These are phyloP conservation scores for Harpegnathos saltator DNA, from an alignment of 1,140 invertebrate species.

Conservation along the genomic window DNA sequence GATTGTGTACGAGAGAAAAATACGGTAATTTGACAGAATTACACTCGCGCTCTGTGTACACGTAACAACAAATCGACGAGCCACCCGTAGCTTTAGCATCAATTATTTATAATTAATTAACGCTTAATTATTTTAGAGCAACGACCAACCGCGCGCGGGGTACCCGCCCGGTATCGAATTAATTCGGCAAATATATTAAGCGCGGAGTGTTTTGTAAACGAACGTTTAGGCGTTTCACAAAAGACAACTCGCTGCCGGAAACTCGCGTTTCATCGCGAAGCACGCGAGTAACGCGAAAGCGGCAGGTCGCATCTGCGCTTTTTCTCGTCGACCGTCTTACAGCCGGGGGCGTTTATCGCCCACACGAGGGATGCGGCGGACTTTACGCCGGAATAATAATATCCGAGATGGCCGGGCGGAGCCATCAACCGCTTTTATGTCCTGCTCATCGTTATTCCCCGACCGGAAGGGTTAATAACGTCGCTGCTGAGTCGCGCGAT, in stretches of 20 bases:
- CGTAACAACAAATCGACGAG: neutral
- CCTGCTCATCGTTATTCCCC: constrained; percentile 24
- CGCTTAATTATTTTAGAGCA: neutral
- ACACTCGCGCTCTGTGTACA: neutral
- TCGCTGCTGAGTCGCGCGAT: neutral
- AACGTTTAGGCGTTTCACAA: too few species aligned
- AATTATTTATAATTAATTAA: too few species aligned
- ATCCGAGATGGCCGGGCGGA: constrained; percentile 6
- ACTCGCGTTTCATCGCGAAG: neutral
- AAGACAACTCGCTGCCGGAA: neutral
- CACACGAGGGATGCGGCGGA: neutral
- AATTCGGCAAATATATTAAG: constrained; percentile 21
- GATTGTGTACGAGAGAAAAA: neutral
- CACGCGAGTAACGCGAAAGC: neutral
- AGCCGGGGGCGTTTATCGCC: constrained; percentile 29
- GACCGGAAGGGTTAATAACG: constrained; percentile 55
- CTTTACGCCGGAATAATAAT: constrained; percentile 63
- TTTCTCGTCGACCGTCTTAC: neutral
- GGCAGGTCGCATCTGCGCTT: constrained; percentile 16
- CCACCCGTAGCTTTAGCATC: too few species aligned
- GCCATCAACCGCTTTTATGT: constrained; percentile 51
- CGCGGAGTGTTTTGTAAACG: too few species aligned
- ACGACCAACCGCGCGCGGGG: too few species aligned
- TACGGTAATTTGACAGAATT: constrained; percentile 13
- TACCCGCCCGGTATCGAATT: neutral